Percentiles rank a stretch among this genome's conserved stretches.
Evolutionary conservation across 2,888 invertebrate genomes (phyloP).

Genomic region (Drosophila anomelani): DNA sequence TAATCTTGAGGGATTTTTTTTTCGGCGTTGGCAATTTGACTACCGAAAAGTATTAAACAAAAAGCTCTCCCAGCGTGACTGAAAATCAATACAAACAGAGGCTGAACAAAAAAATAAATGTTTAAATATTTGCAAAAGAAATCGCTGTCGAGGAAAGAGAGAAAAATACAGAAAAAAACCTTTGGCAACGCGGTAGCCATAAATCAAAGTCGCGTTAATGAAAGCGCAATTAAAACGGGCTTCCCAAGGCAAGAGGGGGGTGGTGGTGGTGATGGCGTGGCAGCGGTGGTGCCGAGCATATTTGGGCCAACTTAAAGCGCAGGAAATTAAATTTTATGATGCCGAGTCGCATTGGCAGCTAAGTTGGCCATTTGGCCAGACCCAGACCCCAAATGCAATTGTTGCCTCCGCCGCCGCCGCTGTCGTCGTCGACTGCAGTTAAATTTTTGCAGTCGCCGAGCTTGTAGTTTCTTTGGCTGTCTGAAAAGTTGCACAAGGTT

Average conservation of each 20-base stretch:
- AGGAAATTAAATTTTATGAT: constrained; percentile 80
- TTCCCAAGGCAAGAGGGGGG: constrained; percentile 45
- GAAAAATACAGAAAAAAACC: constrained; percentile 58
- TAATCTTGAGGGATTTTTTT: constrained; percentile 57
- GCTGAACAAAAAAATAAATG: constrained; percentile 52
- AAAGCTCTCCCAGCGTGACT: constrained; percentile 63
- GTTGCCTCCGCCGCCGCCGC: constrained; percentile 51
- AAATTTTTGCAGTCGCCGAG: constrained; percentile 65
- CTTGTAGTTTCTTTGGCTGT: constrained; percentile 75
- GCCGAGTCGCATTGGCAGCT: constrained; percentile 66
- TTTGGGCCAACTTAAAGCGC: constrained; percentile 79
- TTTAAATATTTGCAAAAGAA: constrained; percentile 82
- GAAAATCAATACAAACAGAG: constrained; percentile 73
- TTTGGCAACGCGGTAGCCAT: constrained; percentile 80
- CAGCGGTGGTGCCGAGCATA: constrained; percentile 48
- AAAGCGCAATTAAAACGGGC: constrained; percentile 80
- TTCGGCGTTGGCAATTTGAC: constrained; percentile 66
- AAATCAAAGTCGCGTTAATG: constrained; percentile 82
- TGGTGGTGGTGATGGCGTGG: constrained; percentile 9
- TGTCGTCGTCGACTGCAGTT: constrained; percentile 59
- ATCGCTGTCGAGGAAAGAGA: constrained; percentile 54
- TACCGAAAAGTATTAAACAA: constrained; percentile 80
- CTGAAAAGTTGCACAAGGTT: constrained; percentile 80
- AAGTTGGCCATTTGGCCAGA: constrained; percentile 68
- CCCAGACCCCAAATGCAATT: constrained; percentile 60